Evolutionary conservation across 2,113 vertebrate species (phyloP).

Genomic region (Tupaia tana): DNA sequence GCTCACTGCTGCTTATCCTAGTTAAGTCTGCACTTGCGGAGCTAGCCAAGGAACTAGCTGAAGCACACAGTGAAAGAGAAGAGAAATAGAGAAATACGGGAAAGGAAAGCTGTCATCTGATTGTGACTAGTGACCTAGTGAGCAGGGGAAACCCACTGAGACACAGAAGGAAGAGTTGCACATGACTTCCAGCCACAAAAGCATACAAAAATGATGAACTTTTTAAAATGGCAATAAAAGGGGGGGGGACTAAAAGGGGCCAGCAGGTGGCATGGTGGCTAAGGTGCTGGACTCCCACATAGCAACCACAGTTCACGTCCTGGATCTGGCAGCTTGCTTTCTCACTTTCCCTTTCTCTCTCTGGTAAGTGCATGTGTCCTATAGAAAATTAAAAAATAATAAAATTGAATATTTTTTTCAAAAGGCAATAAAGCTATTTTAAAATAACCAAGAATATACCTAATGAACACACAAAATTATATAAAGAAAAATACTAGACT

Average conservation of each 20-base stretch:
- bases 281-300: too few species aligned
- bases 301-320: too few species aligned
- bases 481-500: background rate
- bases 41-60: background rate
- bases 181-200: background rate
- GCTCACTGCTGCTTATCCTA: background rate
- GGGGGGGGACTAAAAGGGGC: too few species aligned
- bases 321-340: too few species aligned
- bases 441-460: background rate
- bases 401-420: background rate
- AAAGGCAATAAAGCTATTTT: background rate
- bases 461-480: background rate
- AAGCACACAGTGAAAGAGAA: too few species aligned
- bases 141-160: background rate
- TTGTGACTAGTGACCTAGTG: background rate
- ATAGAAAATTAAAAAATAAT: too few species aligned
- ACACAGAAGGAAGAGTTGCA: background rate
- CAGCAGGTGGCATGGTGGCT: too few species aligned
- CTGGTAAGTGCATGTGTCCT: too few species aligned
- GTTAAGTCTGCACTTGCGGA: background rate
- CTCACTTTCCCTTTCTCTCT: too few species aligned
- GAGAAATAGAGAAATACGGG: too few species aligned
- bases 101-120: background rate
- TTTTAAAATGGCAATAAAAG: background rate
- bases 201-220: background rate